phyloP scores from a whole-genome alignment of 2,888 invertebrate genomes.

The Chironomus riparius region DNA sequence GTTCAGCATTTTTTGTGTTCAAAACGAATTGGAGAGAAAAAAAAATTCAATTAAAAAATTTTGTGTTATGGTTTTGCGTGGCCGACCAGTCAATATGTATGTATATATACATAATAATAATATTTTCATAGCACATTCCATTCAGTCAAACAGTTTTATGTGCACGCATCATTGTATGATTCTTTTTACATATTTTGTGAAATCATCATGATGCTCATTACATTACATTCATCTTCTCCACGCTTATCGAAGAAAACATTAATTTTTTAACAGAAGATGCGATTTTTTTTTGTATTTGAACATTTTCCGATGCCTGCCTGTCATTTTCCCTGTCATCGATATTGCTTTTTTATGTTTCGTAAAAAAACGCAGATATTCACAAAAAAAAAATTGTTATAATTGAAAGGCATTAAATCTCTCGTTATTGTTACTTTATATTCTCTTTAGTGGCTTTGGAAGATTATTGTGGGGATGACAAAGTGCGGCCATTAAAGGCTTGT shows the following conservation, averaged over 20 bases:
- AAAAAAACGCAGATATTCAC: no score
- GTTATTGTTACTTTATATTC: no score
- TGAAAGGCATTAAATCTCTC: no score
- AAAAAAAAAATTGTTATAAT: no score
- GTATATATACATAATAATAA: not conserved
- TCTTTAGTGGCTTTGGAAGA: no score
- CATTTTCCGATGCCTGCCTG: not conserved
- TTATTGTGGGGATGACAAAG: no score
- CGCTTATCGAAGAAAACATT: not conserved
- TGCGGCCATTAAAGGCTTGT: no score
- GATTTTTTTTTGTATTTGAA: not conserved
- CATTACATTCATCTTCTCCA: not conserved
- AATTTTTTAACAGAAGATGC: not conserved
- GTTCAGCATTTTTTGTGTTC: not conserved
- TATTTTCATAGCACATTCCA: conserved; percentile 4
- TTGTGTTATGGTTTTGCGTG: not conserved
- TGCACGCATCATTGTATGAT: not conserved
- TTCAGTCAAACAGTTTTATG: not conserved
- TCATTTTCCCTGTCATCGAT: not conserved
- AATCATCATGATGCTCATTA: not conserved
- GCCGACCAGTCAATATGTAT: not conserved
- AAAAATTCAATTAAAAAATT: not conserved
- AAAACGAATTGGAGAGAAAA: no score
- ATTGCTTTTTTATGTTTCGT: not conserved
- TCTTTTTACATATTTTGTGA: not conserved